Evolutionary conservation across 2,113 vertebrate genomes (phyloP), one percentile per base, ranked within the genome.

Genomic region (Cheilinus undulatus): DNA sequence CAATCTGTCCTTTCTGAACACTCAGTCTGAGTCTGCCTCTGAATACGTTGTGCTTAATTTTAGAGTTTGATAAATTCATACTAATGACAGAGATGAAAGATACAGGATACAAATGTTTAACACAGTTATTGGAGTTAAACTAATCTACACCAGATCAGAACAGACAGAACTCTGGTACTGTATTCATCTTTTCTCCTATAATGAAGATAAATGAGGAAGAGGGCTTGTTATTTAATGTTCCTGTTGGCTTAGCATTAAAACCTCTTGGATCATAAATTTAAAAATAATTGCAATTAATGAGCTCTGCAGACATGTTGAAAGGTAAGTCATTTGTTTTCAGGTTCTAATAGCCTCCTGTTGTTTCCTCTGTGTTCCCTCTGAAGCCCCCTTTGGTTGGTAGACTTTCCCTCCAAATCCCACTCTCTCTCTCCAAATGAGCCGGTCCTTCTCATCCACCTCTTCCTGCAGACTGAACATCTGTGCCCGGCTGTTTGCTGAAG

Each of bases 191-290:
- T 69, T 67, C 24, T 28, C 23, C 49, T 24, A 45, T 79, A 63
- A 79, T 70, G 30, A 58, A 76, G 76, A 85, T 34, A 73, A 82
- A 75, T 78, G 63, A 69, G 72, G 36, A 65, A 23, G 26, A 40
- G 11, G 6, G 9, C 13, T 52, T 56, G 67, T 60, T 62, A 49
- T 71, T 74, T 65, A 45, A 63, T 70, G 22, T 22, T 71, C 49
- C 57, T 36, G 4, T 38, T 64, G 49, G 27, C 30, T 69, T 43
- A 49, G 52, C 43, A 32, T 48, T 65, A 40, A 12, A 61, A 26
- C 43, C 28, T 13, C 40, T 48, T 1, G 62, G 26, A 58, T 63
- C 23, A 69, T 63, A 43, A 49, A 71, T 62, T 71, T 11, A 67
- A 58, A 22, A 19, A 28, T 62, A 80, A 84, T 72, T 73, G 38